Evolutionary conservation across 1,140 invertebrate genomes (phyloP).

Genomic region (Leptopilina boulardi): DNA sequence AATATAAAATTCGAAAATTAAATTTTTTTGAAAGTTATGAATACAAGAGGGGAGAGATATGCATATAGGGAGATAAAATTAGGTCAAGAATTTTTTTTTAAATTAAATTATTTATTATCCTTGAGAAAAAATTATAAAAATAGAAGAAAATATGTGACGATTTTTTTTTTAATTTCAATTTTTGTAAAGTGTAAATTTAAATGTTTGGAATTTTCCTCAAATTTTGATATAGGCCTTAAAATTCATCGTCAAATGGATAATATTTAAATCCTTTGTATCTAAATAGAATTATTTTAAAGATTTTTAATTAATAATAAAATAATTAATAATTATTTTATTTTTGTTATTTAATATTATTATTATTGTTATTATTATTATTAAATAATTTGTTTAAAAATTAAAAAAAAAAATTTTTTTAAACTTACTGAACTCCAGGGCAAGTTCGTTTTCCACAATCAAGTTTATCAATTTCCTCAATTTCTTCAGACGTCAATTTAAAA

Average conservation of each 20-base stretch:
- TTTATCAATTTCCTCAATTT: conserved; percentile 72
- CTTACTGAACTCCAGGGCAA: conserved; percentile 49
- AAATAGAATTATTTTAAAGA: neutral
- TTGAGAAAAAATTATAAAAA: no score
- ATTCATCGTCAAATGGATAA: neutral
- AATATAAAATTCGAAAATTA: no score
- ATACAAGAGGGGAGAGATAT: no score
- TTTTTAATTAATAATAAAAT: neutral
- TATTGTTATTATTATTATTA: neutral
- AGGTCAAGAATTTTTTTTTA: no score
- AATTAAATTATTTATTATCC: no score
- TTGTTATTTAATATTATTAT: neutral
- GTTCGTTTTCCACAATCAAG: conserved; percentile 60
- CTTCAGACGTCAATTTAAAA: conserved; percentile 81
- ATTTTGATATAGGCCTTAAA: neutral
- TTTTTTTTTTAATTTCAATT: no score
- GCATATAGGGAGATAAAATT: no score
- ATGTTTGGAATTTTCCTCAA: no score
- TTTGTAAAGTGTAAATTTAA: no score
- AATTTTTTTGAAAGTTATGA: no score
- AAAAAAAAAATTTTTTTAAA: neutral
- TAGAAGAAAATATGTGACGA: no score
- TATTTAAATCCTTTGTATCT: conserved; percentile 29
- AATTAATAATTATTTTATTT: neutral
- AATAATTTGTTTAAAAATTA: neutral